Evolutionary conservation across 1,140 invertebrate genomes (phyloP), one percentile per base, ranked within the genome.

Genomic region (Vollenhovia emeryi): DNA sequence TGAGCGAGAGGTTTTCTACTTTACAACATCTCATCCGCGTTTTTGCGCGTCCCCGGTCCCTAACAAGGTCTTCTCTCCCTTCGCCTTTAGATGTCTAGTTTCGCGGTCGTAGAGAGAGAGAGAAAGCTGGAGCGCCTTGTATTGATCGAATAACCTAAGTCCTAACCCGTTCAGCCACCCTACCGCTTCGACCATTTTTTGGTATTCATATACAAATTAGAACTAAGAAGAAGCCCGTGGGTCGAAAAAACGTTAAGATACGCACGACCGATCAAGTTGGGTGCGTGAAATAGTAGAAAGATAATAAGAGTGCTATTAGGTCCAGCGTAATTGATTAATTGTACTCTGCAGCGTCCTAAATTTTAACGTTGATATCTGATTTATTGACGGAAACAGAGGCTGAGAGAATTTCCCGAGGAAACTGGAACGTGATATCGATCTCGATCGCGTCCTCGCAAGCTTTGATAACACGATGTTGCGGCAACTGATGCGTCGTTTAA

Each of bases 131-230:
- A 82, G 13, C 66, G 78, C 66, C 66, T 82, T 30, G 78, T 82
- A 82, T 82, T 82, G 78, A 82, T 82, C 78, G 66, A 57, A 50
- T 27, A 43, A 73, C 66, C 66, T 73, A 73, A 82, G 78, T 73
- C 66, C 78, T 82, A 82, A 82, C 78, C 50, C 66, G 66, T 57
- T 73, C 66, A 82, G 36, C 52, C 66, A 45, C 52, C 73, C 66
- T 2, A 60, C 33, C 21, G 24, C 45, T 45, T 33, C n/a, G 5
- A 24, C 48, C 18, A 43, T 59, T 71, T 59, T 82, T 82, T 57
- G 36, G 21, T 27, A 57, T 57, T 71, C 59, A 27, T 52, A 69
- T 13, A 57, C n/a, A 57, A 40, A 55, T 2, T 50, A 27, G 40
- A 59, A 21, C 36, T 40, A 21, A 21, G 15, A 40, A 15, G 27